Conservation (phyloP, 1,140 invertebrate genomes). For the silkworm (Bombyx mori) region ASM3026992v2 NC_085112.1:7479501-7480000, state of each 20-base stretch:
- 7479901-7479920: conserved; percentile 45
- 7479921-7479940: conserved; percentile 41
- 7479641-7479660: background rate
- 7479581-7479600: conserved; percentile 15
- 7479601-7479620: conserved; percentile 1
- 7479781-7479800: conserved; percentile 66
- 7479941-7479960: conserved; percentile 34
- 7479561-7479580: conserved; percentile 12
- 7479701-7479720: background rate
- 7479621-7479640: background rate
- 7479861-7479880: conserved; percentile 41
- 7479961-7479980: conserved; percentile 5
- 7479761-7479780: conserved; percentile 30
- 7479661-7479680: too few species aligned
- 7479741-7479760: conserved; percentile 8
- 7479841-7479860: conserved; percentile 55
- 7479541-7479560: conserved; percentile 22
- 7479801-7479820: conserved; percentile 67
- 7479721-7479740: too few species aligned
- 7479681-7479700: background rate
- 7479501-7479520: conserved; percentile 38
- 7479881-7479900: conserved; percentile 24
- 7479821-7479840: conserved; percentile 64
- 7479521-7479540: conserved; percentile 19
- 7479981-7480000: too few species aligned